Evolutionary conservation across 2,113 vertebrate species (phyloP).

Genomic region (Damaliscus lunatus): DNA sequence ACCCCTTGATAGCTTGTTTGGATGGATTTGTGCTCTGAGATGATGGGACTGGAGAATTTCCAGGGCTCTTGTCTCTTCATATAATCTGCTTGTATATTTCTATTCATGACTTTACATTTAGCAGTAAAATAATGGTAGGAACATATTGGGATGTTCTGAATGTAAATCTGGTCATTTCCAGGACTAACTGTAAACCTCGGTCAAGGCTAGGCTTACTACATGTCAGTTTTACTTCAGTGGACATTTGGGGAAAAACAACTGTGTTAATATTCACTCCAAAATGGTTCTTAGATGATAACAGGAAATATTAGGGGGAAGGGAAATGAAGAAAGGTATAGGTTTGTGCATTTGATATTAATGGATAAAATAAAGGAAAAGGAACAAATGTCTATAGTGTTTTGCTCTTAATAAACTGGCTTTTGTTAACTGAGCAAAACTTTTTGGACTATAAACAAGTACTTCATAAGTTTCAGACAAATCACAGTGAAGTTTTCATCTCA

Average conservation of each 20-base stretch:
- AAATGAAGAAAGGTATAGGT: neutral
- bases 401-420: neutral
- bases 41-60: neutral
- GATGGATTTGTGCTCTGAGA: slow-evolving; percentile 2
- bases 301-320: neutral
- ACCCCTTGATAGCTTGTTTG: slow-evolving; percentile 32
- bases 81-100: neutral
- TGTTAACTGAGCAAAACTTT: slow-evolving; percentile 56
- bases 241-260: neutral
- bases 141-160: neutral
- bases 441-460: neutral
- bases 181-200: neutral
- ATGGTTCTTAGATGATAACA: neutral
- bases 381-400: neutral
- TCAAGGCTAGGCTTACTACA: neutral
- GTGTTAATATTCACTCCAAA: neutral
- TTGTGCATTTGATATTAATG: neutral
- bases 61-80: slow-evolving; percentile 10
- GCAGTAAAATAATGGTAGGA: slow-evolving; percentile 6
- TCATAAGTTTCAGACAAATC: slow-evolving; percentile 36
- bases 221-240: neutral
- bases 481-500: slow-evolving; percentile 62
- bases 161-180: neutral
- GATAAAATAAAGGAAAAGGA: neutral
- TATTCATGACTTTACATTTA: slow-evolving; percentile 7